Conservation (phyloP, 2,113 vertebrate species). For the Rhynchomys soricoides region DNA sequence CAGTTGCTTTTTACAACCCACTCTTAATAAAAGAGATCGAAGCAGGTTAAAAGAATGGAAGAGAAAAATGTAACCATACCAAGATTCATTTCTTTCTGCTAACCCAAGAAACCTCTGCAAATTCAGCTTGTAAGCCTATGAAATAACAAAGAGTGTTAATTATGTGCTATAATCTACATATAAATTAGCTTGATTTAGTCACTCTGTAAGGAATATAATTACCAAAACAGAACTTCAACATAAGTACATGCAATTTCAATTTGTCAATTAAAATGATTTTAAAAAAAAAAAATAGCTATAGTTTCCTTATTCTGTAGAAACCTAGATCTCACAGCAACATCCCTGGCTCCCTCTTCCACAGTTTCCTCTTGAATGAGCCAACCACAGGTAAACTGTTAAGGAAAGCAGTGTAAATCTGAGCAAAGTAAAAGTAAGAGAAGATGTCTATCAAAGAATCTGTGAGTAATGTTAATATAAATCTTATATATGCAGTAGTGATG, state of each 20-base stretch:
- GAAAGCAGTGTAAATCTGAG: background rate
- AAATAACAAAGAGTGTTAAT: background rate
- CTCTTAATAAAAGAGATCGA: background rate
- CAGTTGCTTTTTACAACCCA: background rate
- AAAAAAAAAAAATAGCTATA: background rate
- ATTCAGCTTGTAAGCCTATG: background rate
- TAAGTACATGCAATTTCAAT: background rate
- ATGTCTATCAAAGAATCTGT: background rate
- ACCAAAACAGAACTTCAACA: background rate
- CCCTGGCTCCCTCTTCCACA: background rate
- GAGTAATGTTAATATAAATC: background rate
- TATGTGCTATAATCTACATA: background rate
- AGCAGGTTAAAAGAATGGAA: background rate
- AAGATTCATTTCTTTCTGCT: background rate
- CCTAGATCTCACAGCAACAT: background rate
- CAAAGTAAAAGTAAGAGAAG: slow-evolving; percentile 3
- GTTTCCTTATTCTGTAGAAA: slow-evolving; percentile 16
- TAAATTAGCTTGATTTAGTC: background rate
- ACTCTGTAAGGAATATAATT: background rate
- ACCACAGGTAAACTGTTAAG: background rate
- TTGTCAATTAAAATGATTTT: background rate
- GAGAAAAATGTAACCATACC: background rate
- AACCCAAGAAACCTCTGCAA: background rate
- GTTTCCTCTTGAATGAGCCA: background rate
- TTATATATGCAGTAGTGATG: accelerated